Conservation (phyloP, 2,888 invertebrate species). For the Leptinotarsa haldemani region DNA sequence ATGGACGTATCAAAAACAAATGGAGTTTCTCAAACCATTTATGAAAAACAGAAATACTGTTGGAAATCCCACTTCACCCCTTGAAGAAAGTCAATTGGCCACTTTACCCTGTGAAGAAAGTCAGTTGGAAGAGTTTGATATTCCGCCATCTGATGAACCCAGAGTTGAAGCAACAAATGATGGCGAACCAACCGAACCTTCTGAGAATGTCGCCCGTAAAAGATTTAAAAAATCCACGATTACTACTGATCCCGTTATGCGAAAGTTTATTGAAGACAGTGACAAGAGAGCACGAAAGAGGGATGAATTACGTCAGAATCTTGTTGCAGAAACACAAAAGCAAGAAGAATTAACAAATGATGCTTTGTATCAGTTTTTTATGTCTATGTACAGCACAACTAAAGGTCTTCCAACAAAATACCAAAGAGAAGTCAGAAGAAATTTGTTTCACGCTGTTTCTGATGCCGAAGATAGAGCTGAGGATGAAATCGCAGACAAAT, state of each 20-base stretch:
- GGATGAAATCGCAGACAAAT: slow-evolving; percentile 22
- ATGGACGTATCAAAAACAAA: slow-evolving; percentile 31
- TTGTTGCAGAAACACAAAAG: slow-evolving; percentile 19
- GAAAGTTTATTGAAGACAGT: slow-evolving; percentile 26
- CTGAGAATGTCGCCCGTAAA: slow-evolving; percentile 13
- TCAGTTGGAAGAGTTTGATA: slow-evolving; percentile 15
- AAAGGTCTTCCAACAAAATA: slow-evolving; percentile 15
- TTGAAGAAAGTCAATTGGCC: slow-evolving; percentile 21
- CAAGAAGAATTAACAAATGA: slow-evolving; percentile 17
- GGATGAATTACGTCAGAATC: slow-evolving; percentile 13
- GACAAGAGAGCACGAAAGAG: slow-evolving; percentile 24
- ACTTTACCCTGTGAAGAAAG: slow-evolving; percentile 14
- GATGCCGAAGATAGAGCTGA: slow-evolving; percentile 28
- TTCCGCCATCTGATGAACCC: slow-evolving; percentile 1
- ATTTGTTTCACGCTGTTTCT: slow-evolving; percentile 25
- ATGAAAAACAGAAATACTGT: slow-evolving; percentile 28
- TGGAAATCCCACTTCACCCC: slow-evolving; percentile 18
- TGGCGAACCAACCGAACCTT: slow-evolving; percentile 6
- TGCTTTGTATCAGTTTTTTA: slow-evolving; percentile 17
- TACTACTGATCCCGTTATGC: slow-evolving; percentile 18
- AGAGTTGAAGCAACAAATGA: slow-evolving; percentile 23
- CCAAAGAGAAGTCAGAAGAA: slow-evolving; percentile 21
- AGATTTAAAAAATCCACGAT: slow-evolving; percentile 21
- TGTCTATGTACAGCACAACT: slow-evolving; percentile 24
- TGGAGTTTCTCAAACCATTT: slow-evolving; percentile 25